A percentile compares a stretch with the other conserved stretches of the same genome.
Conservation (phyloP, 92 coral and sea anemone species). For the Micromussa lordhowensis region DNA sequence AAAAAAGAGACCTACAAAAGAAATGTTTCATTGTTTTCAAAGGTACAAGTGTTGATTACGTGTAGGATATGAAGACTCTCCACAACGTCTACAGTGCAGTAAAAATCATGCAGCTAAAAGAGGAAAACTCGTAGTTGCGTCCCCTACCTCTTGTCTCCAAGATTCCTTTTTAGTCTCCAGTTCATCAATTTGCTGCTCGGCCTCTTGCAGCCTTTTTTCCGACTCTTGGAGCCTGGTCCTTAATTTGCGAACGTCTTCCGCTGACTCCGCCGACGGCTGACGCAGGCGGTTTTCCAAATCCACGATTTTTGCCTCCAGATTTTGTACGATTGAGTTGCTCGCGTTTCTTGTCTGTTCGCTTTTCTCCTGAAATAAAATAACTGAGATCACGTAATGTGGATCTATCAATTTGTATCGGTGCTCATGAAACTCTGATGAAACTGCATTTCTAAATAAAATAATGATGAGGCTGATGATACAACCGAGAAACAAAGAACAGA, state of each 20-base stretch:
- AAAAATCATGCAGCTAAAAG: too few relatives aligned
- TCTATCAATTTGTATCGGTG: background rate
- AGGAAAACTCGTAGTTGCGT: background rate
- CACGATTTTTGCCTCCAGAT: slow-evolving; percentile 67
- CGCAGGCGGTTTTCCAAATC: slow-evolving; percentile 72
- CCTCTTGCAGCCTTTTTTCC: slow-evolving; percentile 58
- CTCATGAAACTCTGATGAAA: background rate
- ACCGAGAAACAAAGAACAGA: too few relatives aligned
- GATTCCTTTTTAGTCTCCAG: slow-evolving; percentile 73
- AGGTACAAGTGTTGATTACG: background rate
- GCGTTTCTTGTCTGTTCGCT: slow-evolving; percentile 58
- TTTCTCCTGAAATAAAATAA: slow-evolving; percentile 48
- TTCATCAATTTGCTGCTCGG: slow-evolving; percentile 62
- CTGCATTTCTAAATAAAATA: too few relatives aligned
- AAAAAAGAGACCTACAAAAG: slow-evolving; percentile 67
- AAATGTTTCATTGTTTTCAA: background rate
- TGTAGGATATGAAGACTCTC: too few relatives aligned
- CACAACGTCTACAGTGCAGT: too few relatives aligned
- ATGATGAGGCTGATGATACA: too few relatives aligned
- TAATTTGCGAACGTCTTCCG: slow-evolving; percentile 53
- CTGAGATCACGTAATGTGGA: background rate
- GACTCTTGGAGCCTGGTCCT: slow-evolving; percentile 67
- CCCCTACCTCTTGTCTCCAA: slow-evolving; percentile 78
- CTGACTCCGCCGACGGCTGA: slow-evolving; percentile 62
- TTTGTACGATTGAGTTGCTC: slow-evolving; percentile 60